Evolutionary conservation across 2,113 vertebrate genomes (phyloP).

Genomic region (Brachypteracias leptosomus): DNA sequence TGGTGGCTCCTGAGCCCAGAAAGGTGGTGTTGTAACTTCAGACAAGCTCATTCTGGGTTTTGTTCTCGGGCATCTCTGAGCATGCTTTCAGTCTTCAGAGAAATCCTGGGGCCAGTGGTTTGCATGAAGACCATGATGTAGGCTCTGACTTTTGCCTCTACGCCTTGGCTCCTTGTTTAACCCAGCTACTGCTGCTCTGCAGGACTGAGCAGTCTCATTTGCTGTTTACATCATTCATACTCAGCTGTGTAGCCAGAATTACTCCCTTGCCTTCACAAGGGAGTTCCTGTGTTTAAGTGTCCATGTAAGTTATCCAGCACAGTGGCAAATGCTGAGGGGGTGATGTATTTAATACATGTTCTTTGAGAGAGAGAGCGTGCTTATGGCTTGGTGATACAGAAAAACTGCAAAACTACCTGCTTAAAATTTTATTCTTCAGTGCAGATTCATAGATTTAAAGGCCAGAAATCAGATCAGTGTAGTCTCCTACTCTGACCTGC

Average conservation of each 20-base stretch:
- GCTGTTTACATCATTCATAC: rapidly evolving
- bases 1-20: neutral
- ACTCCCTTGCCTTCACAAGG: neutral
- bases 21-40: neutral
- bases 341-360: neutral
- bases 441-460: constrained; percentile 6
- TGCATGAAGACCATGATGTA: neutral
- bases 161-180: rapidly evolving
- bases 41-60: neutral
- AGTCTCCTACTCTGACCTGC: neutral
- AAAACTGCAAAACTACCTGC: neutral
- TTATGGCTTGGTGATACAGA: neutral
- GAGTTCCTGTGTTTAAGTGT: neutral
- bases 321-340: neutral
- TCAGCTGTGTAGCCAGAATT: rapidly evolving
- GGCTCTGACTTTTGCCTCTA: neutral
- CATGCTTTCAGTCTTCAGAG: neutral
- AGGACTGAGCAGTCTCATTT: neutral
- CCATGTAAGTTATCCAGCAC: neutral
- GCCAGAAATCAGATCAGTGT: constrained; percentile 2
- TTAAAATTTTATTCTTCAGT: neutral
- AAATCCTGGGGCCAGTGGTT: neutral
- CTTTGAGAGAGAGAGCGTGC: neutral
- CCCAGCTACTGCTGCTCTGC: neutral
- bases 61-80: neutral